Conservation (phyloP, 1,140 invertebrate species). For the Drosophila elegans region DNA sequence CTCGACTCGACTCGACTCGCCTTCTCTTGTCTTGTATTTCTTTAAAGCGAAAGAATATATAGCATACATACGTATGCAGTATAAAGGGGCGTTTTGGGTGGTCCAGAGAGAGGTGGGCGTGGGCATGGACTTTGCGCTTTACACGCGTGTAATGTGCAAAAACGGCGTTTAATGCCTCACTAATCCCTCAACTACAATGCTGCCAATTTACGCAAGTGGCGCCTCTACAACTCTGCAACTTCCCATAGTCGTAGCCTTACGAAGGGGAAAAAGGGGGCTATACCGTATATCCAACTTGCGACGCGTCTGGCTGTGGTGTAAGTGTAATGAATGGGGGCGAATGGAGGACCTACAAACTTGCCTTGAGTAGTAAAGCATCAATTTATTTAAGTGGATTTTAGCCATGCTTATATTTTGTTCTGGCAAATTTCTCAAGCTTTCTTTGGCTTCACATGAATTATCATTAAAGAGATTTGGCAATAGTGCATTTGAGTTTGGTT, state of each 20-base stretch:
- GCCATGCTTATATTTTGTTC: constrained; percentile 56
- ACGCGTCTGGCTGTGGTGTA: constrained; percentile 47
- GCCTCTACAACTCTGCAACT: constrained; percentile 22
- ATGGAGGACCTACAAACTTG: constrained; percentile 40
- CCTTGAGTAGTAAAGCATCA: constrained; percentile 67
- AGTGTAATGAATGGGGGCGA: constrained; percentile 62
- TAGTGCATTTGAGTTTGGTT: constrained; percentile 4
- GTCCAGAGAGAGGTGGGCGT: constrained; percentile 14
- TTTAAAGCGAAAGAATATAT: constrained; percentile 65
- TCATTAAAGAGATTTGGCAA: constrained; percentile 22
- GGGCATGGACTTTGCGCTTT: constrained; percentile 70
- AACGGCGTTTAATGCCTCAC: constrained; percentile 81
- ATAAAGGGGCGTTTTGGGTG: not conserved
- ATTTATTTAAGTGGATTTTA: constrained; percentile 80
- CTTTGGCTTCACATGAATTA: constrained; percentile 14
- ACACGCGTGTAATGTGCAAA: constrained; percentile 83
- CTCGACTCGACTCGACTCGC: no score
- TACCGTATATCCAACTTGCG: constrained; percentile 14
- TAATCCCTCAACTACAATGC: constrained; percentile 83
- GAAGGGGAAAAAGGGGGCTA: not conserved
- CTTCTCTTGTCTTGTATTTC: constrained; percentile 46
- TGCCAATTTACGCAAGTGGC: constrained; percentile 81
- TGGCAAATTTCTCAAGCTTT: constrained; percentile 19
- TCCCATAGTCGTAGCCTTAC: not conserved
- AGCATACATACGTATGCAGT: constrained; percentile 6